Percentiles rank a stretch among this genome's conserved stretches.
Conservation (phyloP, 2,888 invertebrate genomes). For the Shargacucullia verbasci region DNA sequence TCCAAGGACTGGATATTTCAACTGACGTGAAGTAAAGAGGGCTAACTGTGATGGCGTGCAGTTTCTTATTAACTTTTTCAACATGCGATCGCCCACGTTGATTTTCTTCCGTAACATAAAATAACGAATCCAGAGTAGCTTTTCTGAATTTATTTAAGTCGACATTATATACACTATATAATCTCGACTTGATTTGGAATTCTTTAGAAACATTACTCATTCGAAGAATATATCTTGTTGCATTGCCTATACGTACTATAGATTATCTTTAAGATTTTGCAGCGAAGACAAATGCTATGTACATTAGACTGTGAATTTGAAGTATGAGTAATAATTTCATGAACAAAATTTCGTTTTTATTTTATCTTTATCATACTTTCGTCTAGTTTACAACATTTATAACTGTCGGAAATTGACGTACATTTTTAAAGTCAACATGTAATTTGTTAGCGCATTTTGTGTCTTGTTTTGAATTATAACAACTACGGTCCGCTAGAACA, state of each 20-base stretch:
- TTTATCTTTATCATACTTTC: conserved; percentile 6
- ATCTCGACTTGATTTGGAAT: conserved; percentile 9
- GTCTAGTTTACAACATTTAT: conserved; percentile 13
- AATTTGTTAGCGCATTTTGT: conserved; percentile 26
- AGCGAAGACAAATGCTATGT: conserved; percentile 32
- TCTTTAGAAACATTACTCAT: conserved; percentile 21
- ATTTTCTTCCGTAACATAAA: conserved; percentile 17
- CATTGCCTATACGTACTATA: conserved; percentile 2
- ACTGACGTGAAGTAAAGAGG: conserved; percentile 21
- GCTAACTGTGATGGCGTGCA: conserved; percentile 40
- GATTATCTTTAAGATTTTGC: conserved; percentile 15
- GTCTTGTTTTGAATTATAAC: conserved; percentile 18
- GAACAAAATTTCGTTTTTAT: conserved; percentile 3
- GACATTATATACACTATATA: conserved; percentile 1
- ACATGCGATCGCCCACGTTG: conserved; percentile 44
- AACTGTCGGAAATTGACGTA: conserved; percentile 13
- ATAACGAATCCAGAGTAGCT: conserved; percentile 15
- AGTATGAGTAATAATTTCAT: conserved; percentile 8
- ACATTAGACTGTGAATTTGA: conserved; percentile 15
- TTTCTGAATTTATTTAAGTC: conserved; percentile 14
- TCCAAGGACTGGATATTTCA: conserved; percentile 24
- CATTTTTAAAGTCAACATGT: conserved; percentile 15
- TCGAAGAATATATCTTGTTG: conserved; percentile 19
- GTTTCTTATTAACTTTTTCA: conserved; percentile 44
- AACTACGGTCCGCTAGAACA: conserved; percentile 15